Base-by-base conservation (phyloP, 2,797 vertebrate species). In the Melanotaenia trifasciata region DNA sequence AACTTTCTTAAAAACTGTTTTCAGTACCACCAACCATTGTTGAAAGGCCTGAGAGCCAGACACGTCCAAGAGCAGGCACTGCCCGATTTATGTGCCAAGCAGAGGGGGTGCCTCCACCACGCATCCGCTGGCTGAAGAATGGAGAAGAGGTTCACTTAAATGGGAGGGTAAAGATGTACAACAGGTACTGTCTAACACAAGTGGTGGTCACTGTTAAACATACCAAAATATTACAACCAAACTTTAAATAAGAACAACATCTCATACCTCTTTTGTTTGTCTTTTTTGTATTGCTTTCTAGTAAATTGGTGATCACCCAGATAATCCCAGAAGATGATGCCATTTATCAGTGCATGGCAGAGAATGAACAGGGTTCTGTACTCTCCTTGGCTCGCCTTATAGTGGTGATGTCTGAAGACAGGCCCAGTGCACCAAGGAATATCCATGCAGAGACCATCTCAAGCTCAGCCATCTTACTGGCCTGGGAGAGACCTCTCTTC, bases 281-380 rank as follows among this genome's bases (percentile, higher is more conserved):
- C 28, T 57, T 63, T 53, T 58, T 20, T 35, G 64, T 22, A 2
- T 66, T 65, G 12, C 61, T 72, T 71, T 62, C 71, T 82, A 99
- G 98, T 89, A 99, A 99, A 95, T 72, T 99, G 93, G 98, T 99
- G 78, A 99, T 99, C 84, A 99, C 98, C 56, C 98, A 99, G 91
- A 99, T 99, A 84, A 99, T 97, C 80, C 97, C 97, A 0, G 98
- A 99, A 89, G 98, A 99, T 0, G 98, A 99, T 78, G 98, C 97
- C 78, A 96, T 99, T 89, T 99, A 99, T 83, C 98, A 99, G 83
- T 99, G 98, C 86, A 81, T 97, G 94, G 98, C 97, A 54, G 97
- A 99, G 90, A 99, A 95, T 13, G 95, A 95, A 56, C 94, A 95
- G 80, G 98, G 98, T 14, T 96, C 95, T 5, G 67, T 96, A 74